These are phyloP conservation scores for Aquatica leii DNA, from an alignment of 2,888 invertebrate genomes.

Conservation along the genomic window DNA sequence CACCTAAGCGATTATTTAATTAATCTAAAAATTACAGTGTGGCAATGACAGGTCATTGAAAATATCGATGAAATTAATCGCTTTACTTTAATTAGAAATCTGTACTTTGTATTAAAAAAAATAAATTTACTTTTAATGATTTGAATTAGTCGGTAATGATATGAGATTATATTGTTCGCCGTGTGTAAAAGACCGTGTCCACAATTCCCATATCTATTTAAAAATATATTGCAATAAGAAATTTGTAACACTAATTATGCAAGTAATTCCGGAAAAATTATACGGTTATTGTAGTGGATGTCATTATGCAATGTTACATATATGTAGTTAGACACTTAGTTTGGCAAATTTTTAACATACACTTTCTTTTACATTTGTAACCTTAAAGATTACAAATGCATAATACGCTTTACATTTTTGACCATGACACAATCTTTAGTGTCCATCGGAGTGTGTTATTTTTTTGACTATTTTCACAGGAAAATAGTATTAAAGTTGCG, in stretches of 20 bases:
- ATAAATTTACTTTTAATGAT: no score
- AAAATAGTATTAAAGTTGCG: slow-evolving; percentile 23
- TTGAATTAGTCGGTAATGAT: no score
- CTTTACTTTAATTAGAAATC: no score
- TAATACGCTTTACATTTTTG: slow-evolving; percentile 16
- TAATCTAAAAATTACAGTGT: no score
- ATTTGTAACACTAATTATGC: slow-evolving; percentile 5
- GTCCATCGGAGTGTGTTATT: slow-evolving; percentile 16
- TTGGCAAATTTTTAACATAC: neutral
- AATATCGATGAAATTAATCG: no score
- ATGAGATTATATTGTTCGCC: no score
- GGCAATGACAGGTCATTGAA: no score
- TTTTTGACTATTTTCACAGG: slow-evolving; percentile 22
- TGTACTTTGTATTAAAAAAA: no score
- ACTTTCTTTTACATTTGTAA: slow-evolving; percentile 6
- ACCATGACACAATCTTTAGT: slow-evolving; percentile 22
- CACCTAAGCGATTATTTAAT: no score
- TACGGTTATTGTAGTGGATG: neutral
- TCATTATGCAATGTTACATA: no score
- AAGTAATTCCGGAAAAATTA: slow-evolving; percentile 3
- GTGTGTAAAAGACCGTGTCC: no score
- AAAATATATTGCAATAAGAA: neutral
- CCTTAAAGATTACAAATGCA: neutral
- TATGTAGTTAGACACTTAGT: neutral
- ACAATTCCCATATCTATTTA: neutral